Percentiles rank a stretch among this genome's conserved stretches.
Conservation (phyloP, 2,113 vertebrate genomes). For the Ciconia maguari region DNA sequence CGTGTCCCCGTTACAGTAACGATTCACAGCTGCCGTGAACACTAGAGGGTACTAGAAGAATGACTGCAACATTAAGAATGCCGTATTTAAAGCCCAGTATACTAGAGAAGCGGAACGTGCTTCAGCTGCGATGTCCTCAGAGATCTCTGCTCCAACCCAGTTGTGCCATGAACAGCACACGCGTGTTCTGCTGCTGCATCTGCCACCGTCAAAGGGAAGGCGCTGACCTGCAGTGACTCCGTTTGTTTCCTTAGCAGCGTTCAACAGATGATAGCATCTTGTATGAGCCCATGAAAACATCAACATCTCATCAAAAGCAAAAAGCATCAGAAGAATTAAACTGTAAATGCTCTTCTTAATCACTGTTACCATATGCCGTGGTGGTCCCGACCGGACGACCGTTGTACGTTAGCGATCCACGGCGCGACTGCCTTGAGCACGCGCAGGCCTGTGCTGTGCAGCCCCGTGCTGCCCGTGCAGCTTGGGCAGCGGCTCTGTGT, state of each 20-base stretch:
- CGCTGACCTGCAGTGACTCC: rapidly evolving
- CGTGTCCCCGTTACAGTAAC: rapidly evolving
- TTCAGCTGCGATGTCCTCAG: neutral
- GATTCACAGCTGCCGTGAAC: neutral
- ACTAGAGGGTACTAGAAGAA: constrained; percentile 12
- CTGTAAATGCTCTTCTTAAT: neutral
- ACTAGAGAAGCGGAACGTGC: neutral
- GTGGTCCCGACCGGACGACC: neutral
- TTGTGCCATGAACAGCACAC: rapidly evolving
- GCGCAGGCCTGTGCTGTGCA: neutral
- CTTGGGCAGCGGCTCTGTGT: rapidly evolving
- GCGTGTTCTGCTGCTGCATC: rapidly evolving
- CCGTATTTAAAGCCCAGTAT: rapidly evolving
- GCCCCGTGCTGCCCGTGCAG: too few species aligned
- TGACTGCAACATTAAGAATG: rapidly evolving
- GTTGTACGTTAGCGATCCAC: rapidly evolving
- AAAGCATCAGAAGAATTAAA: neutral
- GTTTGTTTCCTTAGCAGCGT: neutral
- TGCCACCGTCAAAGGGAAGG: neutral
- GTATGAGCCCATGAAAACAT: neutral
- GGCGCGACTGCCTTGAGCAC: rapidly evolving
- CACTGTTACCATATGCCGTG: neutral
- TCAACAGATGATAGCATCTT: neutral
- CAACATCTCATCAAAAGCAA: neutral
- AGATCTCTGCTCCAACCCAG: too few species aligned